phyloP scores from a whole-genome alignment of 1,140 invertebrate genomes.

The Oncopeltus fasciatus region DNA sequence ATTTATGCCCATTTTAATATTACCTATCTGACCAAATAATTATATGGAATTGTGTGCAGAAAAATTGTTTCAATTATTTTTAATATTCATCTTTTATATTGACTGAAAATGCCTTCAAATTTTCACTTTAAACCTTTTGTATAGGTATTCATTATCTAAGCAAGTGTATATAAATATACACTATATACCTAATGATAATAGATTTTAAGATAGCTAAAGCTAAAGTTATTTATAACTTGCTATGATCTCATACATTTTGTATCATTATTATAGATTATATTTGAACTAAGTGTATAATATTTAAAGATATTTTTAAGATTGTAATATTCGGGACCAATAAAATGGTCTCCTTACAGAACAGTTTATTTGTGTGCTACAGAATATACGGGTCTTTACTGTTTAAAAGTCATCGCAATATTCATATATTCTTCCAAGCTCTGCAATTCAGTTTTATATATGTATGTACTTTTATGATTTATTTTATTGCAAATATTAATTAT shows the following conservation, averaged over 20 bases:
- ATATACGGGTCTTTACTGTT: background rate
- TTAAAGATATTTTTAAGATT: conserved; percentile 5
- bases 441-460: background rate
- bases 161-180: background rate
- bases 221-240: background rate
- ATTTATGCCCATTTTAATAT: background rate
- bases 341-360: background rate
- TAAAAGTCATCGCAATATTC: background rate
- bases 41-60: background rate
- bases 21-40: background rate
- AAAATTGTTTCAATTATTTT: background rate
- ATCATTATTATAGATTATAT: background rate
- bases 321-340: background rate
- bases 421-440: background rate
- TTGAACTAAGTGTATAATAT: background rate
- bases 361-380: background rate
- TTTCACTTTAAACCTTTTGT: background rate
- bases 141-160: no score
- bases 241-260: background rate
- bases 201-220: background rate
- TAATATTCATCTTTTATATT: conserved; percentile 2
- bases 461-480: background rate
- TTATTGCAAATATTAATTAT: background rate
- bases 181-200: background rate
- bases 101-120: conserved; percentile 3